Conservation (phyloP, 2,113 vertebrate genomes). For the Paraplagusia blochii region DNA sequence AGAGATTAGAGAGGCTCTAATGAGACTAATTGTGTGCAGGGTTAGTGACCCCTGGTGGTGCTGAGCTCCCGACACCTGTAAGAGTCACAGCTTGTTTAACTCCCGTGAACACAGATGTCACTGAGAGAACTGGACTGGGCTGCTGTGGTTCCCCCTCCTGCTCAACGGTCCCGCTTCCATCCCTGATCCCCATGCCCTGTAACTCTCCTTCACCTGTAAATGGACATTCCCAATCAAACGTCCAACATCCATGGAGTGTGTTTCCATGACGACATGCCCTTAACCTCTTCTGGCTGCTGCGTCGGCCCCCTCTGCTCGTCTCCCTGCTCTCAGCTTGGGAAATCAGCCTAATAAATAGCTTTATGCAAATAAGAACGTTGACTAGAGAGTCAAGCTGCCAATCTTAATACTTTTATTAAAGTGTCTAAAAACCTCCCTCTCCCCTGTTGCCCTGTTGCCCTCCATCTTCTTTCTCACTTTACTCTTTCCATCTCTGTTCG, state of each 20-base stretch:
- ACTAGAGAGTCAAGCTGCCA: conserved; percentile 74
- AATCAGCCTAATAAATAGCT: conserved; percentile 85
- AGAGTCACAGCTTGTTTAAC: conserved; percentile 21
- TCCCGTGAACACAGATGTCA: not conserved
- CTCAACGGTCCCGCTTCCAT: conserved; percentile 2
- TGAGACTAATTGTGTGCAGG: conserved; percentile 28
- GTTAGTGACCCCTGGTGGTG: not conserved
- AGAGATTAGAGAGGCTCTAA: conserved; percentile 36
- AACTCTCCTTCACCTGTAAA: conserved; percentile 47
- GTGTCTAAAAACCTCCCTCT: conserved; percentile 46
- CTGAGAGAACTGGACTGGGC: not conserved
- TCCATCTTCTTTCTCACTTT: not conserved
- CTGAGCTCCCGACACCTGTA: conserved; percentile 27
- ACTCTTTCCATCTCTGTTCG: not conserved
- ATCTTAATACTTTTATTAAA: conserved; percentile 76
- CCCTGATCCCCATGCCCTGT: conserved; percentile 23
- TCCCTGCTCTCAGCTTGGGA: conserved; percentile 62
- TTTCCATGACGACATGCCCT: conserved; percentile 69
- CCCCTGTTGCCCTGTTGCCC: conserved; percentile 29
- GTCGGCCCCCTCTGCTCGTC: conserved; percentile 2
- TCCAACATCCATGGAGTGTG: conserved; percentile 29
- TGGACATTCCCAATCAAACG: conserved; percentile 55
- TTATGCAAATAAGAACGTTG: conserved; percentile 78
- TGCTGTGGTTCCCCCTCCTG: conserved; percentile 6
- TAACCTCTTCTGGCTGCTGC: conserved; percentile 48